Base-by-base conservation (phyloP, 1,140 invertebrate genomes). In the Diachasmimorpha longicaudata region DNA sequence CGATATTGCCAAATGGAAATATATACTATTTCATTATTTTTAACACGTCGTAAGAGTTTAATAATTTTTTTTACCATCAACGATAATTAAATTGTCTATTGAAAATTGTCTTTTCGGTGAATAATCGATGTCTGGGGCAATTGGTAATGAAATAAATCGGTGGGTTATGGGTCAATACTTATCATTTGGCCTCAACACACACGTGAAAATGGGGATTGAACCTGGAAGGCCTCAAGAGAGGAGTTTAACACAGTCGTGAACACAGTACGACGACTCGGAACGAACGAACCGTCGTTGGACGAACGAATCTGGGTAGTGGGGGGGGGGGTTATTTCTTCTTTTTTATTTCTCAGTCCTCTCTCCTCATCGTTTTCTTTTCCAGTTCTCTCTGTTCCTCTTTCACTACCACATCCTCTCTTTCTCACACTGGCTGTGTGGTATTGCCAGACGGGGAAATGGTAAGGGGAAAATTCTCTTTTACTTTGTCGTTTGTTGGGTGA, bases 391-490 rank as follows among this genome's bases (percentile, higher is more conserved):
- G 46, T 68, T 31, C 67, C 70, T 16, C 69, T 55, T 48, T 42
- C 70, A 70, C 44, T n/a, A 13, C 52, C 68, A 66, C 25, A n/a
- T 70, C 55, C 58, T 67, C 69, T 71, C 36, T 68, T 68, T 16
- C 69, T 55, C 70, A 16, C 70, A 58, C 46, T 75, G 25, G 6
- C 58, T 63, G 70, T 44, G 25, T 67, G 25, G 71, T 69, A 63
- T 71, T 75, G 75, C 42, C 67, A 63, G 58, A 63, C 23, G 58
- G 58, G 58, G 23, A 63, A 63, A 63, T 31, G 58, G 23, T 13
- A 63, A 31, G 58, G 23, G 58, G 58, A 6, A n/a, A 84, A 86
- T 88, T 88, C 86, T 87, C 85, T 85, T 82, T 85, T 87, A 63
- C 83, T 85, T 84, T 85, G 84, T 82, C 80, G 82, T 81, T 66